Evolutionary conservation across 1,140 invertebrate genomes (phyloP).

Genomic region (Drosophila takahashii): DNA sequence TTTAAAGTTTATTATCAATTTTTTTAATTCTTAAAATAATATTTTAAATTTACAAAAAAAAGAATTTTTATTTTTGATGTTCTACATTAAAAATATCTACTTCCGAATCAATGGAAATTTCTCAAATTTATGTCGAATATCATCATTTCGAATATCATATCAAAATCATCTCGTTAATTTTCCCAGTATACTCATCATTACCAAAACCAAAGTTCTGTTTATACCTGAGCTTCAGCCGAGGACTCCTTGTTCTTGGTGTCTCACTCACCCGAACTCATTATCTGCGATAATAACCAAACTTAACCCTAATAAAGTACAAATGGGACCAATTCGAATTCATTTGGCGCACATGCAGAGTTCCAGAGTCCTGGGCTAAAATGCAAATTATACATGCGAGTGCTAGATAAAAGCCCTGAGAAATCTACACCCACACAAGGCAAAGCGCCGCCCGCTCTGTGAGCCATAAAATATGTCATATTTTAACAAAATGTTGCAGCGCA

Average conservation of each 20-base stretch:
- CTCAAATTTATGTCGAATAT: too few relatives aligned
- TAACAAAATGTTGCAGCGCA: slow-evolving; percentile 78
- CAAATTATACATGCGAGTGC: slow-evolving; percentile 61
- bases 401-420: slow-evolving; percentile 65
- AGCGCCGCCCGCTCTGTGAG: slow-evolving; percentile 46
- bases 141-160: too few relatives aligned
- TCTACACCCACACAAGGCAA: neutral
- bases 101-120: too few relatives aligned
- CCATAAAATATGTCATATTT: slow-evolving; percentile 84
- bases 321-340: slow-evolving; percentile 82
- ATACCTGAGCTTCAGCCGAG: slow-evolving; percentile 17
- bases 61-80: too few relatives aligned
- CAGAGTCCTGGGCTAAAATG: slow-evolving; percentile 52
- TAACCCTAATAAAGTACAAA: slow-evolving; percentile 82
- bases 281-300: slow-evolving; percentile 66
- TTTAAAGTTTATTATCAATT: neutral
- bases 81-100: too few relatives aligned
- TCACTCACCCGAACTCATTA: slow-evolving; percentile 41
- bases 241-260: slow-evolving; percentile 13
- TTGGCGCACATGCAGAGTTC: slow-evolving; percentile 53
- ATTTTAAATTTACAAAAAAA: too few relatives aligned
- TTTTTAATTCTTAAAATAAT: too few relatives aligned
- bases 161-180: neutral
- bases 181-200: slow-evolving; percentile 14
- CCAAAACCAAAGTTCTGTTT: slow-evolving; percentile 4